Evolutionary conservation across 2,888 invertebrate species (phyloP), one percentile per base, ranked within the genome.

Genomic region (Drosophila subsilvestris): DNA sequence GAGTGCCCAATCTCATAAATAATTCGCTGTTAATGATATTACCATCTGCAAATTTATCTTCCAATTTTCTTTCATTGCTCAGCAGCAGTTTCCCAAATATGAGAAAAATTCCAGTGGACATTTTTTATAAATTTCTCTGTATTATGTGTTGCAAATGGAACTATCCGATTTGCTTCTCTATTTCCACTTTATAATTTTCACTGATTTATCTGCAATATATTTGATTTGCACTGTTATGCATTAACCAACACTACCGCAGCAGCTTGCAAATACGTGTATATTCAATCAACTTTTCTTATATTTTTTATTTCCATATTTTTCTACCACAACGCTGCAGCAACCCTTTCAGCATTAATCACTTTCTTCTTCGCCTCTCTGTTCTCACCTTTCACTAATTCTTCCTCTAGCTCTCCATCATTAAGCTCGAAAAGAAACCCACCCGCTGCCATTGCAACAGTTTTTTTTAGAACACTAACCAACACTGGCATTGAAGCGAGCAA

Each of bases 401-500:
- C 10, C 14, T 5, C 22, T 32, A 17, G 27, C 20, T 14, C 29
- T 48, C 32, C 56, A 55, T 67, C 55, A 67, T 66, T 56, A 66
- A 32, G 48, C 42, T 43, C 20, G 6, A 53, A 66, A 54, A 66
- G 67, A 48, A 37, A 18, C 14, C 37, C 1, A 1, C 47, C 29
- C 25, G 6, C 25, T 25, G 29, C 29, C 37, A 32, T 49, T 47
- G 42, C 50, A 43, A 22, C 53, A 43, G 5, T 45, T 1, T 44
- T 1, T 44, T 51, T 37, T 32, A 43, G 17, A 25, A 14, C 44
- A 50, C 71, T 68, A 50, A 25, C 42, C 71, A 53, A 66, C 42
- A 57, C 70, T 68, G 69, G 42, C 71, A 32, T 37, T 56, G 62
- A 50, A 48, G 51, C 71, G 37, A 14, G 37, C 37, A 14, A 6